These are phyloP conservation scores for Fistularia commersonii DNA, from an alignment of 2,797 vertebrate genomes.

Conservation along the genomic window DNA sequence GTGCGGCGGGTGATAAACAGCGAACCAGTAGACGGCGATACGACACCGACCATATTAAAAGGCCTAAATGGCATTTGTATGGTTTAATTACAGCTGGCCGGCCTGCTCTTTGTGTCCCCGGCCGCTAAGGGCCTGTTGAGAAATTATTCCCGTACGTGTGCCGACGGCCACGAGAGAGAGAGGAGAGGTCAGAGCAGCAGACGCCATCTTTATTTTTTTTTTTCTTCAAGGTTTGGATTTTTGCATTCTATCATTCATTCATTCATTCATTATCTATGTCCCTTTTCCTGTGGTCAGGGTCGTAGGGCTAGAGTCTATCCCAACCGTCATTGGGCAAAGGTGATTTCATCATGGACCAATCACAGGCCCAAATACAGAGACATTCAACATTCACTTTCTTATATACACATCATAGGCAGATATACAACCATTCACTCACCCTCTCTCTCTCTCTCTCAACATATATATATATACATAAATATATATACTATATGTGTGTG, in stretches of 20 bases:
- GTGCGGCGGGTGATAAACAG: slow-evolving; percentile 85
- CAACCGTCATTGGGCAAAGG: too few relatives aligned
- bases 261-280: too few relatives aligned
- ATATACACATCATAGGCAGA: too few relatives aligned
- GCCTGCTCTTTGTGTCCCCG: slow-evolving; percentile 81
- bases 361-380: too few relatives aligned
- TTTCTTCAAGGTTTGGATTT: background rate
- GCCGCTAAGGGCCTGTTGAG: slow-evolving; percentile 81
- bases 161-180: slow-evolving; percentile 66
- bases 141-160: slow-evolving; percentile 71
- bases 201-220: background rate
- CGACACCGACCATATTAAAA: slow-evolving; percentile 80
- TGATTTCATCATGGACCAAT: too few relatives aligned
- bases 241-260: background rate
- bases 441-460: too few relatives aligned
- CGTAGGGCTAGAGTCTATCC: too few relatives aligned
- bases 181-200: slow-evolving; percentile 59
- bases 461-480: too few relatives aligned
- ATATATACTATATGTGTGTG: too few relatives aligned
- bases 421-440: too few relatives aligned
- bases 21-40: slow-evolving; percentile 84
- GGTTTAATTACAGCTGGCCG: slow-evolving; percentile 88
- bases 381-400: too few relatives aligned
- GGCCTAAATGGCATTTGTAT: slow-evolving; percentile 90
- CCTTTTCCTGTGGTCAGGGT: too few relatives aligned